Evolutionary conservation across 2,888 invertebrate genomes (phyloP), one percentile per base, ranked within the genome.

Genomic region (Timandra comae): DNA sequence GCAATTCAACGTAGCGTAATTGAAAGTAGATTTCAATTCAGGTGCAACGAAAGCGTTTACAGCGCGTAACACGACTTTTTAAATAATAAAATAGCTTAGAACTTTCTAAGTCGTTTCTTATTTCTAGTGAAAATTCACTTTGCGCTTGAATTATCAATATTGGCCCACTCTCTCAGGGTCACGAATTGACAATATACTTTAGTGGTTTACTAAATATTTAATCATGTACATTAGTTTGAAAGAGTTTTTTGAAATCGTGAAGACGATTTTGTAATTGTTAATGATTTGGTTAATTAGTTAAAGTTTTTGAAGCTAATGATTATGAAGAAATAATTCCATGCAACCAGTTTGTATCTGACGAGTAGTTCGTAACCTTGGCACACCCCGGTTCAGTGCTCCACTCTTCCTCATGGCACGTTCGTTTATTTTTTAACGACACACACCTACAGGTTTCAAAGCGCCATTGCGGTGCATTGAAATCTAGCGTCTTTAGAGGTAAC

Each of bases 81-180:
- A n/a, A 62, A 63, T 69, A 68, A 71, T 44, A 59, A 63, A 64
- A 68, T 61, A 56, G 58, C 54, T 48, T 54, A 59, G 46, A 43
- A 62, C 76, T 77, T 77, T 78, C 77, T 75, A 75, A 74, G 69
- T 51, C 49, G 51, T 65, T 67, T 63, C 64, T 59, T 61, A 57
- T 59, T 59, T 57, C 52, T 30, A 58, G 58, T 56, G 51, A 54
- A 63, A 63, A 60, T 54, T 33, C 40, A 33, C 51, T 54, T 59
- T 59, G 52, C 51, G 49, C 43, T 56, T 43, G 46, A 51, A 57
- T 56, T 55, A 56, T 38, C 43, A 46, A 45, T 33, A 16, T 37
- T 44, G 37, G 50, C 47, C 37, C 38, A 47, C 46, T 49, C 53
- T 59, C 54, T 58, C 51, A 46, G 52, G 49, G 46, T 30, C 46